These are phyloP conservation scores for Cistogaster globosa DNA, from an alignment of 2,888 invertebrate species.

Conservation along the genomic window DNA sequence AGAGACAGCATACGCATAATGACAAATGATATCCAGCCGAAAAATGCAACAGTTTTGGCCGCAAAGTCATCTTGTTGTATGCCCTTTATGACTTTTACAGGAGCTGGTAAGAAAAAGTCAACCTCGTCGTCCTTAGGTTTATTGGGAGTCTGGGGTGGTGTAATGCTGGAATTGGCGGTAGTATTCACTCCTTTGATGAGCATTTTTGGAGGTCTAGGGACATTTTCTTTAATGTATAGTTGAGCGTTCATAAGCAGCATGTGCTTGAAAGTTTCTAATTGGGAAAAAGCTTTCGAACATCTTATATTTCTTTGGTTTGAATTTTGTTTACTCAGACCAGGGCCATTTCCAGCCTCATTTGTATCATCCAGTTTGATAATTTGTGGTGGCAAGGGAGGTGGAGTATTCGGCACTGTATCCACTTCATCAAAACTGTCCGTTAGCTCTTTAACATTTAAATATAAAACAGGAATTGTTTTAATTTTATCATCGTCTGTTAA, in stretches of 20 bases:
- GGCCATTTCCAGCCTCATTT: slow-evolving; percentile 8
- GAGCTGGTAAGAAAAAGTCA: slow-evolving; percentile 81
- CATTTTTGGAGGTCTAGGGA: slow-evolving; percentile 83
- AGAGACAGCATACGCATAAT: slow-evolving; percentile 88
- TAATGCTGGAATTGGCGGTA: slow-evolving; percentile 73
- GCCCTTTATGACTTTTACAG: slow-evolving; percentile 85
- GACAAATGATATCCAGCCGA: slow-evolving; percentile 91
- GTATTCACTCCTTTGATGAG: slow-evolving; percentile 83
- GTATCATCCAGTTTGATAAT: not conserved
- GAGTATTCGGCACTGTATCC: slow-evolving; percentile 83
- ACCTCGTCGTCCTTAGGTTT: slow-evolving; percentile 77
- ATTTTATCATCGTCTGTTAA: slow-evolving; percentile 80
- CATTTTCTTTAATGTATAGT: slow-evolving; percentile 84
- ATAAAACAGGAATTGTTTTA: slow-evolving; percentile 72
- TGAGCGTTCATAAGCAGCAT: slow-evolving; percentile 85
- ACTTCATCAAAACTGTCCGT: slow-evolving; percentile 73
- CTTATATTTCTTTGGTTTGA: slow-evolving; percentile 69
- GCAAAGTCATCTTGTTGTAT: slow-evolving; percentile 90
- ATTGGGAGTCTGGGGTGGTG: slow-evolving; percentile 69
- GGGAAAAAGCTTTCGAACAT: slow-evolving; percentile 76
- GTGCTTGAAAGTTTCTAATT: slow-evolving; percentile 80
- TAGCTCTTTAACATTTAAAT: not conserved
- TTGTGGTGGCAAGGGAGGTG: slow-evolving; percentile 83
- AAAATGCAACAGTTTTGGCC: slow-evolving; percentile 87
- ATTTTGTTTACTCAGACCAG: slow-evolving; percentile 74